Percentiles rank a stretch among this genome's conserved stretches.
Conservation (phyloP, 2,797 vertebrate species). For the Chaunax sp. region DNA sequence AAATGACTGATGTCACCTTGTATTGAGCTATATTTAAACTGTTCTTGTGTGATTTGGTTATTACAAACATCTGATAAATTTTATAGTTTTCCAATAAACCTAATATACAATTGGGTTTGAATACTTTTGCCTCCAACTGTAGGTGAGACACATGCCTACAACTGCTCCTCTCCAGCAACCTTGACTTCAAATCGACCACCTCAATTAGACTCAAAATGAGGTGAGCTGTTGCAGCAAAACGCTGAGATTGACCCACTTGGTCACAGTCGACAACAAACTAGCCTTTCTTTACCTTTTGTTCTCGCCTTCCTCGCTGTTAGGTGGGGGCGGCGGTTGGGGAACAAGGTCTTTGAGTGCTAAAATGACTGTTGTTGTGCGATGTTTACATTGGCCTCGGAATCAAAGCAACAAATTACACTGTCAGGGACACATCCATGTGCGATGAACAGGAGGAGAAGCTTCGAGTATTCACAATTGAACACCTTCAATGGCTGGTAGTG, state of each 20-base stretch:
- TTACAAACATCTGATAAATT: no score
- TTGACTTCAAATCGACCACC: conserved; percentile 31
- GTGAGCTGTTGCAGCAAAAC: conserved; percentile 60
- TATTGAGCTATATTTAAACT: no score
- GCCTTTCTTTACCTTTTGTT: conserved; percentile 71
- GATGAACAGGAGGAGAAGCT: conserved; percentile 90
- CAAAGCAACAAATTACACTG: conserved; percentile 94
- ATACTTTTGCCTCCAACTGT: no score
- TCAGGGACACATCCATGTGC: conserved; percentile 92
- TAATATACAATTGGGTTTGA: no score
- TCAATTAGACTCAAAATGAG: conserved; percentile 76
- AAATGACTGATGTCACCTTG: not conserved
- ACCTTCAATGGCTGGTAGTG: conserved; percentile 98
- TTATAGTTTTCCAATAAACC: no score
- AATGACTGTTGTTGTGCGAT: conserved; percentile 89
- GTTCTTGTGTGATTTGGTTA: no score
- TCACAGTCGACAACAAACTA: conserved; percentile 75
- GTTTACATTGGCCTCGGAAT: conserved; percentile 92
- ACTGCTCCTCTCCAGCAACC: conserved; percentile 38
- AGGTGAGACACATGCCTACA: conserved; percentile 10
- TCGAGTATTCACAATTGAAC: conserved; percentile 98
- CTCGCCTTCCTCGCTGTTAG: conserved; percentile 57
- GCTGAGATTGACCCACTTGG: conserved; percentile 81
- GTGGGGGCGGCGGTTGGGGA: conserved; percentile 21
- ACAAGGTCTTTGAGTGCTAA: conserved; percentile 82